Percentiles rank a stretch among this genome's conserved stretches.
These are phyloP conservation scores for Enteromius trimaculatus DNA, from an alignment of 2,797 vertebrate species.

Conservation along the genomic window DNA sequence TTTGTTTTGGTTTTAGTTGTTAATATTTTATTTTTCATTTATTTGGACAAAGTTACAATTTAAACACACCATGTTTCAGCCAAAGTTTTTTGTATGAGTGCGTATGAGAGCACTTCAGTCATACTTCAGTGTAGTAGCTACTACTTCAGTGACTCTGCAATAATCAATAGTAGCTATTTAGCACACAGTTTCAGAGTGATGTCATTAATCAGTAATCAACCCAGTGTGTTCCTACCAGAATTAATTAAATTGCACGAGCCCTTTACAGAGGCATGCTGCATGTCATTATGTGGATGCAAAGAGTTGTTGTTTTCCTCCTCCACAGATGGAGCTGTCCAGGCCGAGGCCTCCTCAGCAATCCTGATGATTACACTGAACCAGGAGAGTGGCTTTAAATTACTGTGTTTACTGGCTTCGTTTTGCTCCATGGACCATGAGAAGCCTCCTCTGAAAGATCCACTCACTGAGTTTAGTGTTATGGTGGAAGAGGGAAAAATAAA, in stretches of 20 bases:
- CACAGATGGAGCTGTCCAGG: conserved; percentile 33
- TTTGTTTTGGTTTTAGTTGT: not conserved
- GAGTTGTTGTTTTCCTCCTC: conserved; percentile 35
- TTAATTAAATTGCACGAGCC: conserved; percentile 37
- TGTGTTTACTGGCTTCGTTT: conserved; percentile 46
- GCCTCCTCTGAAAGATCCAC: conserved; percentile 23
- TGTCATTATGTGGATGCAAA: conserved; percentile 27
- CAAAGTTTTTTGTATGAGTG: too few relatives aligned
- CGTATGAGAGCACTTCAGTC: not conserved
- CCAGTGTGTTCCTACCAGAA: conserved; percentile 27
- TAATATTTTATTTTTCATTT: not conserved
- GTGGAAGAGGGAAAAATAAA: conserved; percentile 31
- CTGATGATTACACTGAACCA: conserved; percentile 46
- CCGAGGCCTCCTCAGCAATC: conserved; percentile 40
- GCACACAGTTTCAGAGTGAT: not conserved
- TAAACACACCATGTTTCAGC: not conserved
- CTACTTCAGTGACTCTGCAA: not conserved
- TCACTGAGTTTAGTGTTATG: conserved; percentile 53
- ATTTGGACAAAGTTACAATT: not conserved
- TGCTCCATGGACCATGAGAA: conserved; percentile 36
- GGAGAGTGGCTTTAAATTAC: conserved; percentile 49
- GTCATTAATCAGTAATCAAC: conserved; percentile 26
- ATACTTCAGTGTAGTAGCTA: not conserved
- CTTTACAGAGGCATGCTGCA: conserved; percentile 17
- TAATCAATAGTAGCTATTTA: conserved; percentile 9